Conservation (phyloP, 1,140 invertebrate genomes). For the Zaprionus tsacasi region DNA sequence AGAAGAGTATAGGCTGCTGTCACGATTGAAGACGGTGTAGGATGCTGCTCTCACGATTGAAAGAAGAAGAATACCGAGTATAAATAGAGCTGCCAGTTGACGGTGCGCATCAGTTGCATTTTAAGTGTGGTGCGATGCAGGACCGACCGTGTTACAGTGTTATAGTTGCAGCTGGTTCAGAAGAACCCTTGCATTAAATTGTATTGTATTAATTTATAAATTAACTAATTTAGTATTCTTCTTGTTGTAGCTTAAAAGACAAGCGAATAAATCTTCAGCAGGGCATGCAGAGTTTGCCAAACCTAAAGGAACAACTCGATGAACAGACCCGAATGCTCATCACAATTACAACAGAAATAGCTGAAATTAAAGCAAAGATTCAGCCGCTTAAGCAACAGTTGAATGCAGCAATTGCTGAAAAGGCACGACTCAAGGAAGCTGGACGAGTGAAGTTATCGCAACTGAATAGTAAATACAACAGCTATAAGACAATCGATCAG, state of each 20-base stretch:
- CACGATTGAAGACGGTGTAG: too few species aligned
- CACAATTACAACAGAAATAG: constrained; percentile 83
- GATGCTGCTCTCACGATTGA: too few species aligned
- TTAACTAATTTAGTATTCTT: background rate
- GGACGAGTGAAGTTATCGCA: constrained; percentile 76
- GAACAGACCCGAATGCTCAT: constrained; percentile 70
- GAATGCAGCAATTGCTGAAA: constrained; percentile 73
- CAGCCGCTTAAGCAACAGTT: constrained; percentile 84
- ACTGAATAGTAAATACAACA: constrained; percentile 73
- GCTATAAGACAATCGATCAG: constrained; percentile 77
- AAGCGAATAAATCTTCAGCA: constrained; percentile 77
- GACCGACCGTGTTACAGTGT: too few species aligned
- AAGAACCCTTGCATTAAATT: too few species aligned
- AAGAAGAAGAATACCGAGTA: too few species aligned
- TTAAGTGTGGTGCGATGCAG: too few species aligned
- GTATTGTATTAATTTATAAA: background rate
- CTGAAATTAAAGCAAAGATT: constrained; percentile 80
- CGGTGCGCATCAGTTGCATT: too few species aligned
- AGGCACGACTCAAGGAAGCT: constrained; percentile 84
- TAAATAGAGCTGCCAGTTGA: too few species aligned
- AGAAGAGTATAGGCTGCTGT: too few species aligned
- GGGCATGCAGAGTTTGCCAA: constrained; percentile 80
- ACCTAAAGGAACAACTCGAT: constrained; percentile 71
- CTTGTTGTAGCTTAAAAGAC: constrained; percentile 59
- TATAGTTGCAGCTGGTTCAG: too few species aligned